Evolutionary conservation across 1,140 invertebrate genomes (phyloP).

Genomic region (Lamellibrachia luymesi): DNA sequence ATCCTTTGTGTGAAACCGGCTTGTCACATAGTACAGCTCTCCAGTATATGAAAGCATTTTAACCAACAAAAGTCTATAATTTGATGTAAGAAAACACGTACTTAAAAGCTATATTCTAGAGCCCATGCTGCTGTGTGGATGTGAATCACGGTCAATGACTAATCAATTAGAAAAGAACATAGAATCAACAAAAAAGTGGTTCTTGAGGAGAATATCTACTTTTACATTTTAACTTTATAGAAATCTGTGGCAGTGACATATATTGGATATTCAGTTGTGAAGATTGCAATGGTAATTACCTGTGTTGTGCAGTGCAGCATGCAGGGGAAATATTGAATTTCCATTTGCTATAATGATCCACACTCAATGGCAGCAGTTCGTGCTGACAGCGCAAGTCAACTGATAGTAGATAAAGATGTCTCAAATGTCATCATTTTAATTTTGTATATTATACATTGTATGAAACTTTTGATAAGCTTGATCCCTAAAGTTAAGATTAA

Average conservation of each 20-base stretch:
- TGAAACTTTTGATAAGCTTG: no score
- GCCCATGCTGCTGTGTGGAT: no score
- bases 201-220: neutral
- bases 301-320: neutral
- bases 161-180: no score
- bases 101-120: no score
- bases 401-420: neutral
- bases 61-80: no score
- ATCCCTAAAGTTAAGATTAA: no score
- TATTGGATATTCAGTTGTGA: neutral
- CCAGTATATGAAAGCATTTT: no score
- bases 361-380: neutral
- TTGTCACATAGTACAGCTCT: neutral
- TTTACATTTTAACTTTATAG: neutral
- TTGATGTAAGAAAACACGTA: no score
- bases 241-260: neutral
- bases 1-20: neutral
- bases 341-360: neutral
- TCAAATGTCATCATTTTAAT: neutral
- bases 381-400: neutral
- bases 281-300: neutral
- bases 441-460: neutral
- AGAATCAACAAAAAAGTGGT: no score
- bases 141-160: no score
- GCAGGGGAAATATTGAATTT: neutral